phyloP scores from a whole-genome alignment of 2,888 invertebrate genomes.

The Cosmia pyralina region DNA sequence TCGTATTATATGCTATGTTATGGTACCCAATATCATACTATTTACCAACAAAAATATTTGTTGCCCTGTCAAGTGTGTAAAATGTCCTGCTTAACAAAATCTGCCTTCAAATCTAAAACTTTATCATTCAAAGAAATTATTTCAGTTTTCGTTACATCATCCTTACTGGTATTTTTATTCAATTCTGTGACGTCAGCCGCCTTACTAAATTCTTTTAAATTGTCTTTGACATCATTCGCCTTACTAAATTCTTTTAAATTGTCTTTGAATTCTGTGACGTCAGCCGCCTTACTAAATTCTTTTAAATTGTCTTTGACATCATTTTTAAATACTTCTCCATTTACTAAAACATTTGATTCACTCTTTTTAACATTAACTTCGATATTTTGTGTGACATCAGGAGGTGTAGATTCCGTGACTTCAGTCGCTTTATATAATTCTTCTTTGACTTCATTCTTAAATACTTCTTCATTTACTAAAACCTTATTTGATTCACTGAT shows the following conservation, averaged over 20 bases:
- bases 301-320: not conserved
- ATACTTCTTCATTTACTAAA: slow-evolving; percentile 7
- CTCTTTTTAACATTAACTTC: not conserved
- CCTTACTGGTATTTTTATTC: slow-evolving; percentile 1
- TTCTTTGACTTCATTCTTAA: slow-evolving; percentile 1
- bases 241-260: too few species aligned
- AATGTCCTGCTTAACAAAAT: slow-evolving; percentile 27
- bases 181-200: not conserved
- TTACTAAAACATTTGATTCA: not conserved
- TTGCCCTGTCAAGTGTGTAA: slow-evolving; percentile 56
- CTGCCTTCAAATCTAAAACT: slow-evolving; percentile 16
- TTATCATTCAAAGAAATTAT: slow-evolving; percentile 50
- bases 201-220: not conserved
- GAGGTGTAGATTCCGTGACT: not conserved
- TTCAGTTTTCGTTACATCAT: slow-evolving; percentile 4
- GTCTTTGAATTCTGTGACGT: not conserved
- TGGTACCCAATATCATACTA: slow-evolving; percentile 42
- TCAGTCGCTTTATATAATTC: not conserved
- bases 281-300: not conserved
- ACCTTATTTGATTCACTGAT: not conserved
- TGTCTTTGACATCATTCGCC: slow-evolving; percentile 1
- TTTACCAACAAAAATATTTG: not conserved
- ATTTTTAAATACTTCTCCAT: too few species aligned
- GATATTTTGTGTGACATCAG: not conserved
- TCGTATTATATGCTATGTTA: not conserved